Conservation (phyloP, 2,888 invertebrate genomes). For the Drosophila atripex region DNA sequence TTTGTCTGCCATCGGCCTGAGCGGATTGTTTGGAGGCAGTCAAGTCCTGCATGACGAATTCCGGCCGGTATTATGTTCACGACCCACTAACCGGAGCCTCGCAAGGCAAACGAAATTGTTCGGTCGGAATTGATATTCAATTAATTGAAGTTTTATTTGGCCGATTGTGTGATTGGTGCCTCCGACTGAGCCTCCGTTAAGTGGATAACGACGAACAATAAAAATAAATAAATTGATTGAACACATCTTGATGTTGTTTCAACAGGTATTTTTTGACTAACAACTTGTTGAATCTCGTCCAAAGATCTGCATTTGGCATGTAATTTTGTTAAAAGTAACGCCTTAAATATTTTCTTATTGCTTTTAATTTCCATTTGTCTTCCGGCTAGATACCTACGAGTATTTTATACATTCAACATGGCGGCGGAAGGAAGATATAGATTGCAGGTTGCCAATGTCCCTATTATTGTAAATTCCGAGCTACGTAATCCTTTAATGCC, state of each 20-base stretch:
- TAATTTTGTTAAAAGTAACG: background rate
- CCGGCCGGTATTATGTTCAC: constrained; percentile 29
- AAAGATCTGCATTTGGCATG: too few species aligned
- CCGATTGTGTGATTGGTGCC: constrained; percentile 41
- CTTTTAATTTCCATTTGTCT: constrained; percentile 48
- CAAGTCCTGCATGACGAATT: constrained; percentile 46
- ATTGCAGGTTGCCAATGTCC: constrained; percentile 44
- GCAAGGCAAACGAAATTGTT: constrained; percentile 33
- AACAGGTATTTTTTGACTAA: background rate
- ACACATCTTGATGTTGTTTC: constrained; percentile 1
- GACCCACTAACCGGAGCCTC: constrained; percentile 16
- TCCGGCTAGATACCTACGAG: constrained; percentile 5
- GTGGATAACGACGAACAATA: constrained; percentile 39
- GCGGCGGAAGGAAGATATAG: constrained; percentile 25
- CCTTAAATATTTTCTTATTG: too few species aligned
- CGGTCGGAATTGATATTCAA: constrained; percentile 58
- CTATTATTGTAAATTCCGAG: constrained; percentile 68
- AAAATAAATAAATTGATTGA: constrained; percentile 53
- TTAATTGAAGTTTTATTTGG: constrained; percentile 72
- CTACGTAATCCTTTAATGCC: constrained; percentile 72
- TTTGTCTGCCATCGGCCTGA: constrained; percentile 52
- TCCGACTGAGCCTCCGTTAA: constrained; percentile 2
- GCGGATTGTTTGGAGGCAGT: constrained; percentile 60
- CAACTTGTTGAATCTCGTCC: background rate
- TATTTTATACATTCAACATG: constrained; percentile 48